Conservation (phyloP, 2,797 vertebrate species). For the Sandelia bainsii region DNA sequence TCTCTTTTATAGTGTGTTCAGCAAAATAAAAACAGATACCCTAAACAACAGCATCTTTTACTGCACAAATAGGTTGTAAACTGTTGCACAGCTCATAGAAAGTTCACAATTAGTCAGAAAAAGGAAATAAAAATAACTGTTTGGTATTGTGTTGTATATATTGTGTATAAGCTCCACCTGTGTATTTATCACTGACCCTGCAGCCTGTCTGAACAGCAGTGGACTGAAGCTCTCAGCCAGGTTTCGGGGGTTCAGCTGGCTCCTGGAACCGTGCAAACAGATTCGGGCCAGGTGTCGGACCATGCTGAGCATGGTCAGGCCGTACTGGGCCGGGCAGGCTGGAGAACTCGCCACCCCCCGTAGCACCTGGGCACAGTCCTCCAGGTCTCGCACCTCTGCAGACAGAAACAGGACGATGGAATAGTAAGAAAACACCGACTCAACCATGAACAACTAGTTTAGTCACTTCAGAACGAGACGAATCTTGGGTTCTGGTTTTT, state of each 20-base stretch:
- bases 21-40: no score
- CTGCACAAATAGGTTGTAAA: no score
- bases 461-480: rapidly evolving
- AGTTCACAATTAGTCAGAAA: no score
- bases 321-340: conserved; percentile 88
- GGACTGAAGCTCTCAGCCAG: conserved; percentile 90
- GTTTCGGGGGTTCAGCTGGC: conserved; percentile 84
- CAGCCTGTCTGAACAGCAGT: conserved; percentile 86
- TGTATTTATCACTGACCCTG: conserved; percentile 76
- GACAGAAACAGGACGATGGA: neutral
- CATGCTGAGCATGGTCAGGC: conserved; percentile 91
- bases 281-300: conserved; percentile 91
- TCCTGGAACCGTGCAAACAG: conserved; percentile 85
- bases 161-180: neutral
- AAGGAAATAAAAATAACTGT: no score
- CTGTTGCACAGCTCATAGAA: no score
- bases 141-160: no score
- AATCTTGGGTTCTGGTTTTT: neutral
- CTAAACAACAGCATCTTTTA: no score
- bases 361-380: conserved; percentile 89
- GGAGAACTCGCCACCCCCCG: conserved; percentile 87
- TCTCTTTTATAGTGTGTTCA: no score
- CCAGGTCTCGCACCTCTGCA: conserved; percentile 88
- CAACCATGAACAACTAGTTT: no score
- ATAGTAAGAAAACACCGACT: neutral